Evolutionary conservation across 2,888 invertebrate species (phyloP), one percentile per base, ranked within the genome.

Genomic region (Cosmorhoe ocellata): DNA sequence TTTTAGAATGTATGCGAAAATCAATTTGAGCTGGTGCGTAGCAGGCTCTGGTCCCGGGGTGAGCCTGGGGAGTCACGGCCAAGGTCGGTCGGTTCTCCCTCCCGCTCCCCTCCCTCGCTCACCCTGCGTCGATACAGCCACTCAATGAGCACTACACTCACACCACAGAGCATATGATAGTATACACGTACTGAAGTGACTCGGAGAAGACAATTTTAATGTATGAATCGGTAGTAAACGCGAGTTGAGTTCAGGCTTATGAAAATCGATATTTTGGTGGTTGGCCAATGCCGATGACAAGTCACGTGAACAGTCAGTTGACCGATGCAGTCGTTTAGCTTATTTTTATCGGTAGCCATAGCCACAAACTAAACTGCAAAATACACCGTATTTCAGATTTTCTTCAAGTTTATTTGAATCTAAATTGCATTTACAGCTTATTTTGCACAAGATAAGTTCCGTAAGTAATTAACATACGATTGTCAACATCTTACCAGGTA

Each of bases 1-100:
- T 37, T 45, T 61, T 53, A 56, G 53, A 63, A 69, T 64, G 64
- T 63, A 68, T 61, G 65, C 61, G 67, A 81, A 81, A 85, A 85
- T 84, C 81, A 81, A 83, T 86, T 84, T 72, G 66, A 68, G 64
- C 61, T 71, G 64, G 70, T 24, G 22, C 36, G 36, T 74, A 63
- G 76, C 72, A 71, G 48, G 64, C 65, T 68, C 71, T 57, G 24
- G 9, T 43, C 48, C 67, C 71, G 69, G 69, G 76, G 81, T 59
- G 66, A 60, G 45, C 59, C 51, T 61, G 61, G 70, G 67, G 76
- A 87, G 89, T 90, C 90, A 89, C 82, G 89, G 89, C 86, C 89
- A 89, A 90, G 89, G 89, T 89, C 88, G 78, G 77, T 70, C 76
- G 77, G 71, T 62, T 64, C 63, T 63, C 62, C 66, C 67, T 61